Base-by-base conservation (phyloP, 1,140 invertebrate genomes). In the Kradibia gibbosae region DNA sequence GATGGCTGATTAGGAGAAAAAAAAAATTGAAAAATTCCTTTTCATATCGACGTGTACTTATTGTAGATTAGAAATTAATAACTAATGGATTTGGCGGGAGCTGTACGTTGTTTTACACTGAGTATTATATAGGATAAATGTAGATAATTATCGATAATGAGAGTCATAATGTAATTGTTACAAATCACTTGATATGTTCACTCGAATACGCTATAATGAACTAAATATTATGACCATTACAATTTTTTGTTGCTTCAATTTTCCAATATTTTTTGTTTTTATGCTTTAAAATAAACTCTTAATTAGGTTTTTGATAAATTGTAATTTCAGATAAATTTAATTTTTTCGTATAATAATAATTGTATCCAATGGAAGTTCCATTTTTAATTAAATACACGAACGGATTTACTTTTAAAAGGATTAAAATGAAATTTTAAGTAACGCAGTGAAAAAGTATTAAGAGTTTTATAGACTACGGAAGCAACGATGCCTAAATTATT, bases 91-190 rank as follows among this genome's bases (percentile, higher is more conserved):
- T 39, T 67, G 20, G 34, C n/a, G 39, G 62, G n/a, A 39, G 39
- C 34, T 67, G 62, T 39, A 67, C 39, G 62, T 39, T 39, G 62
- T 67, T 67, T 67, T 31, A 67, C 62, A n/a, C n/a, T 67, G n/a
- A 67, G 62, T 67, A 34, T 67, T 67, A 39, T 22, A 39, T 67
- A 3, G 62, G 13, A n/a, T 67, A 67, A 39, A 20, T 67, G 20
- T 0, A 67, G 36, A 67, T 39, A 67, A 67, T 67, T 67, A n/a
- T 39, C 31, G 20, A 39, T 67, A 67, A 39, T 67, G 3, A 34
- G n/a, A 67, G 62, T 28, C 28, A 22, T 22, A 36, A n/a, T 39
- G 39, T 39, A 67, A 67, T 39, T 39, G 3, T 67, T 67, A 17
- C 34, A 39, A 67, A 67, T 67, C 62, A 15, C 28, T 67, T 67